Evolutionary conservation across 1,140 invertebrate genomes (phyloP), one percentile per base, ranked within the genome.

Genomic region (Drosophila leontia): DNA sequence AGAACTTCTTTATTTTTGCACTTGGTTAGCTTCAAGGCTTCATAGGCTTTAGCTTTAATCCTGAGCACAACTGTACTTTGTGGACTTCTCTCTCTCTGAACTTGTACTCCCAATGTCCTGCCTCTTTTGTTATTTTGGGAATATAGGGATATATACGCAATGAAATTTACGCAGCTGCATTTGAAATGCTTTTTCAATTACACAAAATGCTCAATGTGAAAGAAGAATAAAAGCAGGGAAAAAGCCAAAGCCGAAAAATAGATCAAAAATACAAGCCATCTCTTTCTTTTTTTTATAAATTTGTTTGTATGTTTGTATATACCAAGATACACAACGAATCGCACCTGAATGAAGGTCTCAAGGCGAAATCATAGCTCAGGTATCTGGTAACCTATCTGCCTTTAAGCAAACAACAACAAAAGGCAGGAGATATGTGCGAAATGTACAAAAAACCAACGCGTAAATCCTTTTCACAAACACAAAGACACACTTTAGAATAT

Each of bases 121-220:
- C 13, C 39, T 23, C 56, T 29, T 45, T 63, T 63, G 51, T 70
- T 74, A 23, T 60, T 13, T 72, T 51, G 44, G 44, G 3, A 29
- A 47, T 45, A 45, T 15, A 35, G 26, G 26, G 26, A 34, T 13
- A 47, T 32, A 47, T 71, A 76, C 64, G 59, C 48, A 77, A 72
- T 61, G 75, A 78, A 74, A 78, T 75, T 61, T 88, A 78, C 84
- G 84, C 84, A 90, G 84, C 85, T 88, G 84, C 84, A 88, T 81
- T 81, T 85, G 26, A 85, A 88, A 84, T 88, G 80, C 74, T 65
- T 84, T 84, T 87, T 87, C 76, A 90, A 85, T 90, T 90, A 88
- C 84, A 87, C 53, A 60, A 84, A 51, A 78, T 59, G 26, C 64
- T 12, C 37, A 59, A 48, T n/a, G 12, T 39, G n/a, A 62, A 63